These are phyloP conservation scores for Merluccius polli DNA, from an alignment of 2,797 vertebrate species.

Conservation along the genomic window DNA sequence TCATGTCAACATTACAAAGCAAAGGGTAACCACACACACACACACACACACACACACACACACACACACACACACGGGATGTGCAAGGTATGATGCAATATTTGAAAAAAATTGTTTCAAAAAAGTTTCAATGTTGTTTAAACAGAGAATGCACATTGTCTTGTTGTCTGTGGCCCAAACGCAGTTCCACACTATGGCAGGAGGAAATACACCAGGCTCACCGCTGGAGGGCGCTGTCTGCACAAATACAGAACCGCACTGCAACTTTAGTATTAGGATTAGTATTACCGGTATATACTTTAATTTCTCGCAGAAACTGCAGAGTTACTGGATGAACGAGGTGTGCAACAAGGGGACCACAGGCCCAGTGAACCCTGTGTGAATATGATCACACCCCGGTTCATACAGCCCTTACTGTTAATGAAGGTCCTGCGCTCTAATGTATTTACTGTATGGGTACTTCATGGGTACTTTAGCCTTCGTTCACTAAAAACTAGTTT, in stretches of 20 bases:
- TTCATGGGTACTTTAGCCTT: too few relatives aligned
- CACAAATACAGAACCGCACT: neutral
- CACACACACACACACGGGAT: slow-evolving; percentile 1
- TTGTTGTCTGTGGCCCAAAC: neutral
- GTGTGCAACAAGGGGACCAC: slow-evolving; percentile 64
- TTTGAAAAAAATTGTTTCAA: neutral
- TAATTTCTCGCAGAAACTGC: slow-evolving; percentile 4
- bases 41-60: neutral
- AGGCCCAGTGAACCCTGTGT: too few relatives aligned
- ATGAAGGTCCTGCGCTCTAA: neutral
- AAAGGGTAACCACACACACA: neutral
- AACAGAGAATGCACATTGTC: neutral
- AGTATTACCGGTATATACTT: too few relatives aligned
- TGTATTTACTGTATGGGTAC: neutral
- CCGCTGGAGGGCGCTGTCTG: slow-evolving; percentile 32
- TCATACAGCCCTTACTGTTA: neutral
- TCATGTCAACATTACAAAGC: too few relatives aligned
- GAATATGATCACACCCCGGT: too few relatives aligned
- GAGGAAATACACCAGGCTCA: neutral
- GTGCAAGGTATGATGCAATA: too few relatives aligned
- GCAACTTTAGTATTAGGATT: accelerated
- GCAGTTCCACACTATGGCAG: too few relatives aligned
- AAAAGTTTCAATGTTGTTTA: neutral
- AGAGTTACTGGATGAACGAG: slow-evolving; percentile 11
- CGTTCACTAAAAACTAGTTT: too few relatives aligned